phyloP scores from a whole-genome alignment of 2,888 invertebrate genomes.

The Stenotaenia linearis region DNA sequence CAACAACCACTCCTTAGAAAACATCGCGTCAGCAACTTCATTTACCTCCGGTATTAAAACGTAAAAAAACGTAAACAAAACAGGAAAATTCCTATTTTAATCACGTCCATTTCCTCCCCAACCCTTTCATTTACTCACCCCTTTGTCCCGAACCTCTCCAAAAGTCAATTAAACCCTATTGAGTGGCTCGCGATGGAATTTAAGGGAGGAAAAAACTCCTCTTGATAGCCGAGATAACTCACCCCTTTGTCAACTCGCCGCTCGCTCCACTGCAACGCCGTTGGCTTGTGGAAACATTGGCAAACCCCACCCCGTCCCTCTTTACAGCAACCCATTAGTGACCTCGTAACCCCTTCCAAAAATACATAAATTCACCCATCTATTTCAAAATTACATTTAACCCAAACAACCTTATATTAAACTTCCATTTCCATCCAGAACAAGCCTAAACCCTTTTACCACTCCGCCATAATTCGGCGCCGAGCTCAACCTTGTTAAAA shows the following conservation, averaged over 20 bases:
- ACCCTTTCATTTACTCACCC: constrained; percentile 6
- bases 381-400: not conserved
- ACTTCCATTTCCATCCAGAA: not conserved
- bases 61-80: too few species aligned
- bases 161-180: constrained; percentile 13
- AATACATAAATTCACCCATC: not conserved
- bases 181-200: not conserved
- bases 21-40: not conserved
- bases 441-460: not conserved
- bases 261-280: not conserved
- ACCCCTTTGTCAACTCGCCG: not conserved
- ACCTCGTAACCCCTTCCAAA: not conserved
- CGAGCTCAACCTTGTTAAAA: too few species aligned
- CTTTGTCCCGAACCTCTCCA: not conserved
- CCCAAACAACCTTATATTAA: not conserved
- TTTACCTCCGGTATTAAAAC: too few species aligned
- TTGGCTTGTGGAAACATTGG: not conserved
- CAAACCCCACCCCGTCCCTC: not conserved
- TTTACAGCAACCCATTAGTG: not conserved
- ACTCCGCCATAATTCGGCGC: too few species aligned
- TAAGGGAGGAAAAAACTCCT: not conserved
- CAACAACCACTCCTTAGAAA: not conserved
- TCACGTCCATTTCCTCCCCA: constrained; percentile 1
- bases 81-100: not conserved
- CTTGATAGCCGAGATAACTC: constrained; percentile 4